Evolutionary conservation across 2,797 vertebrate genomes (phyloP).

Genomic region (Enoplosus armatus): DNA sequence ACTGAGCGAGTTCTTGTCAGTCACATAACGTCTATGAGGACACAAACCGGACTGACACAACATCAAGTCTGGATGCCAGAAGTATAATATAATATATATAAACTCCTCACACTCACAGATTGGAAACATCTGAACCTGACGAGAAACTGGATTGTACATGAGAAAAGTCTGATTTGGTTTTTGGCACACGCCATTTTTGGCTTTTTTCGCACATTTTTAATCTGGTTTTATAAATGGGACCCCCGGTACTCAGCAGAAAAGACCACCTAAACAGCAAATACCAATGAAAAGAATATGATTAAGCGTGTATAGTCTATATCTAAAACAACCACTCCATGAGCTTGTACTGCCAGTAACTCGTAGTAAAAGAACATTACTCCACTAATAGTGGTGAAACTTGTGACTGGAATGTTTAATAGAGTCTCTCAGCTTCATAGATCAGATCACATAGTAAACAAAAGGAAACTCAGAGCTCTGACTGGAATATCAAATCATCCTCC

Average conservation of each 20-base stretch:
- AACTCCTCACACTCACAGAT: neutral
- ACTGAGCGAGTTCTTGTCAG: neutral
- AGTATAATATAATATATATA: no score
- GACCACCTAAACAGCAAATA: neutral
- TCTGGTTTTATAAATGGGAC: no score
- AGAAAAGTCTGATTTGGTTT: no score
- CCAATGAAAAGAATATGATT: neutral
- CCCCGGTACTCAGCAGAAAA: no score
- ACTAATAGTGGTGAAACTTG: slow-evolving; percentile 5
- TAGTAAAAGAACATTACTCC: neutral
- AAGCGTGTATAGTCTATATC: neutral
- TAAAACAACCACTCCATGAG: neutral
- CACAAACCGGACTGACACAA: neutral
- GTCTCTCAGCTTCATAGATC: slow-evolving; percentile 50
- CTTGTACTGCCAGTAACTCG: neutral
- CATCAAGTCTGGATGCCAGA: neutral
- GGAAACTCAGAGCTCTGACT: slow-evolving; percentile 50
- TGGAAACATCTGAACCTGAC: neutral
- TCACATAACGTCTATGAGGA: neutral
- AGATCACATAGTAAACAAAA: slow-evolving; percentile 49
- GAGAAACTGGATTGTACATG: no score
- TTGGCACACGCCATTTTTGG: no score
- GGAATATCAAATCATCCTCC: slow-evolving; percentile 57
- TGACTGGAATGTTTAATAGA: slow-evolving; percentile 36
- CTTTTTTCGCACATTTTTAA: no score